These are phyloP conservation scores for Eulemur rubriventer DNA, from an alignment of 2,797 vertebrate genomes.

Conservation along the genomic window DNA sequence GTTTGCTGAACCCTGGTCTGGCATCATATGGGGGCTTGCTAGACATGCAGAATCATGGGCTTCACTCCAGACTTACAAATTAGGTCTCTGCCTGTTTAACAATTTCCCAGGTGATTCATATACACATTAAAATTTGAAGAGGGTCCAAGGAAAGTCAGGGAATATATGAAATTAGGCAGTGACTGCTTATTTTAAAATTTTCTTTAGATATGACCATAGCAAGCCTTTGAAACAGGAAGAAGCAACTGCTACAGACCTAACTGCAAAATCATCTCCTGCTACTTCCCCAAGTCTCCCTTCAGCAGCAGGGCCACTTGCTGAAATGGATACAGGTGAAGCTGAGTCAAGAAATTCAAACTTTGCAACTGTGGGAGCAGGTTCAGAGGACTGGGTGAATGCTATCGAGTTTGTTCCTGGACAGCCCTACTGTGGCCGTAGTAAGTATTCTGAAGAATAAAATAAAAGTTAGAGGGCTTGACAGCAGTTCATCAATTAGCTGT, in stretches of 20 bases:
- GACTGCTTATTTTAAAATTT: neutral
- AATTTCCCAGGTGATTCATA: neutral
- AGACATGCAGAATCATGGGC: neutral
- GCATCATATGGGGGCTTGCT: neutral
- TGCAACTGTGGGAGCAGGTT: slow-evolving; percentile 84
- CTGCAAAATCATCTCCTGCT: slow-evolving; percentile 85
- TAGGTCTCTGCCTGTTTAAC: neutral
- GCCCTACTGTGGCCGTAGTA: slow-evolving; percentile 97
- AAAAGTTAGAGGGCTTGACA: neutral
- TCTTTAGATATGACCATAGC: slow-evolving; percentile 94
- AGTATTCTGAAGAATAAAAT: slow-evolving; percentile 76
- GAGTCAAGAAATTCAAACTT: slow-evolving; percentile 83
- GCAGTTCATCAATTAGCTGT: neutral
- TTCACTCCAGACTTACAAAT: neutral
- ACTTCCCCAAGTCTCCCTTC: slow-evolving; percentile 83
- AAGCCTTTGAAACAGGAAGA: slow-evolving; percentile 93
- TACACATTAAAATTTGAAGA: neutral
- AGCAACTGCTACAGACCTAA: slow-evolving; percentile 84
- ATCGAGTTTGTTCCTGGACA: slow-evolving; percentile 98
- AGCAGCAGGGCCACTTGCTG: slow-evolving; percentile 85
- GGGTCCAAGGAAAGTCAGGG: neutral
- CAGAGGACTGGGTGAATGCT: slow-evolving; percentile 97
- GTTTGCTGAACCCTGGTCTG: neutral
- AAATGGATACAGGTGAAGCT: slow-evolving; percentile 83
- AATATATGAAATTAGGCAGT: neutral